phyloP scores from a whole-genome alignment of 2,888 invertebrate species.

The Xestia rhomboidea region DNA sequence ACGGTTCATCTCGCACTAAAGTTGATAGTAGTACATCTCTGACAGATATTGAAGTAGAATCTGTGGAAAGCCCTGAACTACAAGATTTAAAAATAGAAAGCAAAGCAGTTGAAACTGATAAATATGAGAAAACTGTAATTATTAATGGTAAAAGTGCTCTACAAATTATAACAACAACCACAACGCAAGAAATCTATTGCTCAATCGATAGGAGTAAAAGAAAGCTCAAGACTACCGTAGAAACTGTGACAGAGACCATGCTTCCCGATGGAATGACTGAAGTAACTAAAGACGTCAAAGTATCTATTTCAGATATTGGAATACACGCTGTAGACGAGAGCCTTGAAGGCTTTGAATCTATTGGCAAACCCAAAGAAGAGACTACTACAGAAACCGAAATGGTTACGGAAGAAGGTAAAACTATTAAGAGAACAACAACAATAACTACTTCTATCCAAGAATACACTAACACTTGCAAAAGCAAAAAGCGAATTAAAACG shows the following conservation, averaged over 20 bases:
- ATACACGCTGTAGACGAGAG: constrained; percentile 67
- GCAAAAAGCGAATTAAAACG: constrained; percentile 76
- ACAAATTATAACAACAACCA: constrained; percentile 83
- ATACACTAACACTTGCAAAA: constrained; percentile 69
- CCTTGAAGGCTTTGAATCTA: constrained; percentile 73
- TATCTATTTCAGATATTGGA: constrained; percentile 81
- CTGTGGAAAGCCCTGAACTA: constrained; percentile 76
- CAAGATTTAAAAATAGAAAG: constrained; percentile 79
- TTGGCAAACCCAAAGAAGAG: constrained; percentile 76
- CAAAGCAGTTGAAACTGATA: constrained; percentile 78
- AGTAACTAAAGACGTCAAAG: constrained; percentile 85
- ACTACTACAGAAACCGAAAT: constrained; percentile 73
- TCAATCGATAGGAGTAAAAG: constrained; percentile 78
- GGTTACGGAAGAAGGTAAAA: constrained; percentile 76
- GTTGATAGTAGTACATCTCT: constrained; percentile 83
- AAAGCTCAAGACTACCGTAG: constrained; percentile 84
- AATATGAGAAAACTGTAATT: constrained; percentile 77
- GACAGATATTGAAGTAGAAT: constrained; percentile 78
- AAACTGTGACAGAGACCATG: constrained; percentile 83
- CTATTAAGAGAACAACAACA: constrained; percentile 80
- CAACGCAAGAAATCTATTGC: constrained; percentile 82
- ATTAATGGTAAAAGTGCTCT: constrained; percentile 80
- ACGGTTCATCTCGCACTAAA: constrained; percentile 85
- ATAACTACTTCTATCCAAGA: constrained; percentile 77
- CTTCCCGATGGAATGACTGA: constrained; percentile 83